A percentile compares a stretch with the other conserved stretches of the same genome.
Conservation (phyloP, 2,113 vertebrate species). For the Nipponia nippon region DNA sequence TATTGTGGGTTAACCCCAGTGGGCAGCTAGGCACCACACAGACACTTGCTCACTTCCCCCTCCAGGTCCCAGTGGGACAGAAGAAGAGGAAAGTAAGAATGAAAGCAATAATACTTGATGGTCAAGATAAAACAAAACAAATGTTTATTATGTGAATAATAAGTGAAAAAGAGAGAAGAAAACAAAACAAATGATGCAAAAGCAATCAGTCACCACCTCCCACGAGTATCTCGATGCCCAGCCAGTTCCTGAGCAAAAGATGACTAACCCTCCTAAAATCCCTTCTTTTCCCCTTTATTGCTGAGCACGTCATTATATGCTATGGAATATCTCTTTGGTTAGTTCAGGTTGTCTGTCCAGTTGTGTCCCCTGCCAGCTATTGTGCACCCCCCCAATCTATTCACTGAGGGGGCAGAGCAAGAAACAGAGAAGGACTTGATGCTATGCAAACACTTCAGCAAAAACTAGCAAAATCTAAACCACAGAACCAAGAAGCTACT, state of each 20-base stretch:
- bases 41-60: neutral
- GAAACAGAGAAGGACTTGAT: neutral
- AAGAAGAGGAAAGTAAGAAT: neutral
- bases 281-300: neutral
- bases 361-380: neutral
- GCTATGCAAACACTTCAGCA: neutral
- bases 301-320: neutral
- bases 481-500: neutral
- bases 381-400: rapidly evolving
- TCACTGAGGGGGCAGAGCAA: neutral
- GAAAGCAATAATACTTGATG: neutral
- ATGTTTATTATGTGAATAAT: neutral
- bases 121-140: neutral
- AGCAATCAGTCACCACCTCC: neutral
- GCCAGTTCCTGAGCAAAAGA: neutral
- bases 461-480: neutral
- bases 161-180: neutral
- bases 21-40: neutral
- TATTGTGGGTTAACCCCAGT: neutral
- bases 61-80: neutral
- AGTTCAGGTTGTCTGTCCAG: neutral
- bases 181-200: neutral
- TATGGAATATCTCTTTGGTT: neutral
- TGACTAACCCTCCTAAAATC: neutral
- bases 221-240: neutral